These are phyloP conservation scores for Argyrosomus japonicus DNA, from an alignment of 2,113 vertebrate species.

Conservation along the genomic window DNA sequence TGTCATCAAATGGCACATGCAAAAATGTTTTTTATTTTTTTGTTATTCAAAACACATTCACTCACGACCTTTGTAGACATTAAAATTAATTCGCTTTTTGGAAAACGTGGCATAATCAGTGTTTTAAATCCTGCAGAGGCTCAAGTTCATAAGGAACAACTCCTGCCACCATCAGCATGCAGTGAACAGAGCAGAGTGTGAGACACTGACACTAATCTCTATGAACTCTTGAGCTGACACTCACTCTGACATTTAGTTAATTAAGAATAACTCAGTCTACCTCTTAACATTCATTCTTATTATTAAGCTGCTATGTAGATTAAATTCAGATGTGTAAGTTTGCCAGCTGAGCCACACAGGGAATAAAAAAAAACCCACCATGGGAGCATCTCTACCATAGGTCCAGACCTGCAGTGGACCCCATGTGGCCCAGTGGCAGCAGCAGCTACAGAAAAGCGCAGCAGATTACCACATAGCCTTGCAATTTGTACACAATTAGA, in stretches of 20 bases:
- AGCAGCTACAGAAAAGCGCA: constrained; percentile 46
- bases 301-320: background rate
- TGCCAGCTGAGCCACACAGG: constrained; percentile 25
- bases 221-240: constrained; percentile 27
- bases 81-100: constrained; percentile 1
- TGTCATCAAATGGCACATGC: background rate
- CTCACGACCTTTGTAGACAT: constrained; percentile 16
- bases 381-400: constrained; percentile 10
- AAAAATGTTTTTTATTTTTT: background rate
- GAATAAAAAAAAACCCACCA: background rate
- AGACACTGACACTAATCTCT: constrained; percentile 47
- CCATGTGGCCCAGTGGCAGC: constrained; percentile 58
- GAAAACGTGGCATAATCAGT: background rate
- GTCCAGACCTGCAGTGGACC: constrained; percentile 43
- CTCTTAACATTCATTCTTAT: constrained; percentile 26
- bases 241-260: constrained; percentile 31
- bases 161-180: constrained; percentile 6
- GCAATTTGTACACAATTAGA: constrained; percentile 61
- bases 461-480: constrained; percentile 46
- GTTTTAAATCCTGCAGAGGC: background rate
- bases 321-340: background rate
- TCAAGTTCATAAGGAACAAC: background rate
- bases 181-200: background rate
- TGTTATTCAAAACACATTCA: constrained; percentile 1
- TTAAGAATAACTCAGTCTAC: constrained; percentile 26